A percentile compares a stretch with the other conserved stretches of the same genome.
Evolutionary conservation across 2,113 vertebrate species (phyloP).

Genomic region (Gobius niger): DNA sequence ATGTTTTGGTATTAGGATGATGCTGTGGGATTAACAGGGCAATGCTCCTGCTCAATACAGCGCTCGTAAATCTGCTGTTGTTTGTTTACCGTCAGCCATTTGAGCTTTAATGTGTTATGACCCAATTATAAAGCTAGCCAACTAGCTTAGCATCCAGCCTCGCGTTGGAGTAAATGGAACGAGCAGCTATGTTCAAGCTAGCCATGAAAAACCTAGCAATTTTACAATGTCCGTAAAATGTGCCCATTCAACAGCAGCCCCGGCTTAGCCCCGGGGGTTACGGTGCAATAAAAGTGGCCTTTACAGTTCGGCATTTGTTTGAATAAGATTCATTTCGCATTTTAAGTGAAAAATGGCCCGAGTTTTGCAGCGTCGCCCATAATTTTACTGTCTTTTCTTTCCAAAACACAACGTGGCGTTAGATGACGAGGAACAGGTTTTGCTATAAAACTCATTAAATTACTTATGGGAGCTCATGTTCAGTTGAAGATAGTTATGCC

Average conservation of each 20-base stretch:
- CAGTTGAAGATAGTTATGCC: neutral
- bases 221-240: neutral
- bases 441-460: neutral
- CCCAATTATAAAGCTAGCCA: constrained; percentile 54
- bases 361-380: neutral
- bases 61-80: neutral
- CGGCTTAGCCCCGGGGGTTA: accelerated
- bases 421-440: constrained; percentile 3
- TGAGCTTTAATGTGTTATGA: constrained; percentile 30
- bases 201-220: constrained; percentile 3
- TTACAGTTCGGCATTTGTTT: constrained; percentile 29
- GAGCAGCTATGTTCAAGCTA: constrained; percentile 8
- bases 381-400: constrained; percentile 17
- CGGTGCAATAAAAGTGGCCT: neutral
- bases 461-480: neutral
- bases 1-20: neutral
- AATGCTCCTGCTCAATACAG: neutral
- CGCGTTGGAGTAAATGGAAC: neutral
- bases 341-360: neutral
- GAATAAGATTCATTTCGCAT: accelerated
- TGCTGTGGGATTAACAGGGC: neutral
- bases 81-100: constrained; percentile 18
- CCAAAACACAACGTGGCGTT: constrained; percentile 60
- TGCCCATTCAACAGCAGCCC: accelerated
- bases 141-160: constrained; percentile 48